A percentile compares a stretch with the other conserved stretches of the same genome.
Evolutionary conservation across 2,888 invertebrate genomes (phyloP).

Genomic region (Platycnemis pennipes): DNA sequence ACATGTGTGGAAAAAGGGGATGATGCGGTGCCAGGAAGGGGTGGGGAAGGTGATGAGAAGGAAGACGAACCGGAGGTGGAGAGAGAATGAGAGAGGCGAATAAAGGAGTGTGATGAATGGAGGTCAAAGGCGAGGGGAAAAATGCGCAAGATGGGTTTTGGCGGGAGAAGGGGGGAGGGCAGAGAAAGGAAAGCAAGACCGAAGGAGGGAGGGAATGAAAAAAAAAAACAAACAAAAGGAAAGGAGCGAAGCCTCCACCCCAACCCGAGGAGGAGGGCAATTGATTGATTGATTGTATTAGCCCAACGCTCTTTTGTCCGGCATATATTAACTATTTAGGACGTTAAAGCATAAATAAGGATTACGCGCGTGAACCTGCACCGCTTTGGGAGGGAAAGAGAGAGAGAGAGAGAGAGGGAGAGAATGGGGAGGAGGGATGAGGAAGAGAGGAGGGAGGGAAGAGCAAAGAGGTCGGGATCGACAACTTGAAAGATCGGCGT

Average conservation of each 20-base stretch:
- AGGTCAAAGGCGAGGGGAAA: slow-evolving; percentile 28
- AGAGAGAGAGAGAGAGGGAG: background rate
- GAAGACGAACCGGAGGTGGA: background rate
- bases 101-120: slow-evolving; percentile 23
- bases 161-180: background rate
- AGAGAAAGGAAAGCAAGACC: background rate
- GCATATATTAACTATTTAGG: slow-evolving; percentile 65
- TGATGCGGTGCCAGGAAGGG: background rate
- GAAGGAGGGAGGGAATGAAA: background rate
- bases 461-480: background rate
- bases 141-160: slow-evolving; percentile 16
- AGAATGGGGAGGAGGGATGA: background rate
- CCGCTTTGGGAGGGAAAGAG: background rate
- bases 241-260: background rate
- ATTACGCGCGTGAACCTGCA: slow-evolving; percentile 16
- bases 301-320: slow-evolving; percentile 54
- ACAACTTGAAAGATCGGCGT: background rate
- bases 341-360: slow-evolving; percentile 46
- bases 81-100: background rate
- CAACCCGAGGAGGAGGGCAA: slow-evolving; percentile 8
- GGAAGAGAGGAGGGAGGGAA: background rate
- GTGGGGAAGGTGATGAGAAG: background rate
- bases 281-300: slow-evolving; percentile 64
- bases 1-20: background rate
- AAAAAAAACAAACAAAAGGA: background rate